Base-by-base conservation (phyloP, 2,888 invertebrate genomes). In the Glomeris marginata region DNA sequence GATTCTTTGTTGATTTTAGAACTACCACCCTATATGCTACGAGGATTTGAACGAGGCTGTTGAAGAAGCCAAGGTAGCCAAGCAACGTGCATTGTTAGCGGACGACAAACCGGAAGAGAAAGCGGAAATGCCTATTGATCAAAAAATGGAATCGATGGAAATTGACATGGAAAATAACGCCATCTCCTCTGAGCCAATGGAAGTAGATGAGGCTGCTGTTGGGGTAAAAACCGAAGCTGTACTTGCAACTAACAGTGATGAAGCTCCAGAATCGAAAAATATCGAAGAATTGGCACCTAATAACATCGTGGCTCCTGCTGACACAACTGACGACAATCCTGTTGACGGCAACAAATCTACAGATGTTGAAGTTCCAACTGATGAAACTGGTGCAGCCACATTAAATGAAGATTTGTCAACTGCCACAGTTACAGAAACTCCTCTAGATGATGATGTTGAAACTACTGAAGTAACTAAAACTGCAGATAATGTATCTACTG, bases 11-110 rank as follows among this genome's bases (percentile, higher is more conserved):
- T 50, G 16, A 51, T 44, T 49, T 42, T 75, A 76, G 55, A 79
- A 80, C 58, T 94, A 87, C 65, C 92, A 94, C 72, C 91, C 92
- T 0, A 67, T 84, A 34, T 94, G 94, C 68, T 81, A 82, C 59
- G 85, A 90, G 56, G 92, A 92, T 63, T 80, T 79, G 62, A 43
- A 49, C 16, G 49, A 49, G 34, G 46, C 35, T 33, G 2, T 46
- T 28, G 46, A 33, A 60, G 48, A 56, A 58, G 33, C 38, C 58
- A 20, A 58, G 55, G 47, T 51, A 58, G 47, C 58, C 58, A 47
- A 54, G 52, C 28, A 28, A 28, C 28, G 28, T 15, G 45, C 44
- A 15, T 57, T 58, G 15, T 57, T 58, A n/a, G 33, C 18, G 38
- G 37, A 5, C 28, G 8, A 3, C 8, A 28, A 28, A 28, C 8